Evolutionary conservation across 1,140 invertebrate species (phyloP).

Genomic region (Bombus haemorrhoidalis): DNA sequence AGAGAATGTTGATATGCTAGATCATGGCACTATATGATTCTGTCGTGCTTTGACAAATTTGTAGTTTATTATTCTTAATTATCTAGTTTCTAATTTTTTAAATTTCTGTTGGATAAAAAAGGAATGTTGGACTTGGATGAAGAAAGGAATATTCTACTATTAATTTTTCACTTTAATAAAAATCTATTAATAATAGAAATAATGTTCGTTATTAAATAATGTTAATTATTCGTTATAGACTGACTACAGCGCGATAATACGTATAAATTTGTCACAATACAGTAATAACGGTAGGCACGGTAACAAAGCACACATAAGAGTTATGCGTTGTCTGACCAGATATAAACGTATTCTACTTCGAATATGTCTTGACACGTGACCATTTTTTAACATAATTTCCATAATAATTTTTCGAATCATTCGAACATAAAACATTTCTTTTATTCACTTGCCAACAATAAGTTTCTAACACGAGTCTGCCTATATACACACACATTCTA

Average conservation of each 20-base stretch:
- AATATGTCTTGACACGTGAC: no score
- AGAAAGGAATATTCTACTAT: background rate
- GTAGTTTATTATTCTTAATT: no score
- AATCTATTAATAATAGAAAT: background rate
- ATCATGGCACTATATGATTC: no score
- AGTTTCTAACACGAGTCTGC: background rate
- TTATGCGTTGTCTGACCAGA: background rate
- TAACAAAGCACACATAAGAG: background rate
- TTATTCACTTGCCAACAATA: background rate
- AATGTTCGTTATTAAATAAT: no score
- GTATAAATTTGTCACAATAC: background rate
- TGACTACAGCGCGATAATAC: background rate
- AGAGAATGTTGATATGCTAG: background rate
- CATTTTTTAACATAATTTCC: background rate
- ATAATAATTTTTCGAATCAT: background rate
- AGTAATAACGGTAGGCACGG: background rate
- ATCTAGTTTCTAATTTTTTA: background rate
- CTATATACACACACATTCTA: slow-evolving; percentile 1
- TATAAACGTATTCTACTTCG: background rate
- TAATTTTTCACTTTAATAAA: background rate
- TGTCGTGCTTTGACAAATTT: no score
- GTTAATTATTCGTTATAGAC: no score
- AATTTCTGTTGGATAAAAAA: no score
- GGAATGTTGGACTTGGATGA: background rate
- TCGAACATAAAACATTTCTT: background rate